These are phyloP conservation scores for Punctoribates punctum DNA, from an alignment of 2,888 invertebrate genomes.

Conservation along the genomic window DNA sequence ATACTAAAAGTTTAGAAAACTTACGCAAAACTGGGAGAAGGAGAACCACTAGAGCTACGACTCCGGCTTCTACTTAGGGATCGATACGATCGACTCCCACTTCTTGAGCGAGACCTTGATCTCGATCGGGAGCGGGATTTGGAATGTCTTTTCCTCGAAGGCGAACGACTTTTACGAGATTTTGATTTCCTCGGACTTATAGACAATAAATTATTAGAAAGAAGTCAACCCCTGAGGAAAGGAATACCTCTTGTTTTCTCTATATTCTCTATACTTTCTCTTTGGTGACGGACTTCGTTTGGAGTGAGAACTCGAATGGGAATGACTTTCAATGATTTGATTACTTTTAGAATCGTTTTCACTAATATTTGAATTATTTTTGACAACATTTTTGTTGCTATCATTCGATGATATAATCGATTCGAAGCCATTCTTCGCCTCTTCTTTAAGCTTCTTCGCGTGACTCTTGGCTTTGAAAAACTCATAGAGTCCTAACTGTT, in stretches of 20 bases:
- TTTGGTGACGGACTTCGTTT: conserved; percentile 46
- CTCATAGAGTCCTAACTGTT: conserved; percentile 92
- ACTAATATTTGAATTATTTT: conserved; percentile 3
- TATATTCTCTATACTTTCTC: conserved; percentile 50
- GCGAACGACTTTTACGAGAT: conserved; percentile 47
- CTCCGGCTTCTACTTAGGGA: conserved; percentile 52
- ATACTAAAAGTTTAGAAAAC: background rate
- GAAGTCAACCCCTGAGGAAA: background rate
- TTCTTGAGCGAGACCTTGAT: conserved; percentile 49
- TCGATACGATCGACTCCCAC: conserved; percentile 35
- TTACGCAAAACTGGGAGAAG: conserved; percentile 51
- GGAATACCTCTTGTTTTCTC: conserved; percentile 31
- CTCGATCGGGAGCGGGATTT: conserved; percentile 47
- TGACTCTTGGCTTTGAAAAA: conserved; percentile 94
- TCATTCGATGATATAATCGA: conserved; percentile 17
- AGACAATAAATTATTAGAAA: background rate
- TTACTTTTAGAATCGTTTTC: conserved; percentile 7
- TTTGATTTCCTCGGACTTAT: conserved; percentile 29
- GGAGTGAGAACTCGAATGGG: background rate
- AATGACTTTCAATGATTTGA: conserved; percentile 10
- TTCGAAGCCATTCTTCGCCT: conserved; percentile 40
- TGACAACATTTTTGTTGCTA: background rate
- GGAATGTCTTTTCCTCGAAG: conserved; percentile 47
- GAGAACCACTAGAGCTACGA: conserved; percentile 57
- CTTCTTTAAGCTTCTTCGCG: conserved; percentile 57